A percentile compares a stretch with the other conserved stretches of the same genome.
These are phyloP conservation scores for Andrena praecox DNA, from an alignment of 2,888 invertebrate genomes.

Conservation along the genomic window DNA sequence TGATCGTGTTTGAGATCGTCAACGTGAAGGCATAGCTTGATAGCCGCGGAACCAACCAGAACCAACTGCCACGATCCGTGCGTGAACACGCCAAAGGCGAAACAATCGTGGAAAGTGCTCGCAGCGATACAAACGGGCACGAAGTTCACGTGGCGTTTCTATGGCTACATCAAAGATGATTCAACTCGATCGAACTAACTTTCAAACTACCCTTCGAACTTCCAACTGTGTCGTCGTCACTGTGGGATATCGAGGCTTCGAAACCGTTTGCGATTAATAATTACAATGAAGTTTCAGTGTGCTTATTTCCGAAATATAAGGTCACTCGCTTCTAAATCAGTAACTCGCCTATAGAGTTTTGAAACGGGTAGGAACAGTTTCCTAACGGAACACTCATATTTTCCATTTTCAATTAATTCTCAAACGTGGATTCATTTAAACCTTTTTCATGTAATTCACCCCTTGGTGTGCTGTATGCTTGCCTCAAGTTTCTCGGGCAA, in stretches of 20 bases:
- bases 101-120: constrained; percentile 41
- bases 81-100: constrained; percentile 9
- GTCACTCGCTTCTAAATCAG: no score
- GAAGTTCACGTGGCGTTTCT: constrained; percentile 72
- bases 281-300: no score
- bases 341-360: no score
- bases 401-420: no score
- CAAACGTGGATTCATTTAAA: no score
- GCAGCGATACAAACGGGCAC: constrained; percentile 34
- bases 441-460: no score
- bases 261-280: no score
- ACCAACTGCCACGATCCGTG: constrained; percentile 34
- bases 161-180: constrained; percentile 78
- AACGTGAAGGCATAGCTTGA: constrained; percentile 1
- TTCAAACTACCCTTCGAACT: constrained; percentile 49
- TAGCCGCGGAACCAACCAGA: neutral
- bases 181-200: constrained; percentile 76
- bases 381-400: no score
- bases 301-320: no score
- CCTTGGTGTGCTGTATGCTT: no score
- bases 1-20: constrained; percentile 11
- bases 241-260: neutral
- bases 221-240: neutral
- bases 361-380: no score
- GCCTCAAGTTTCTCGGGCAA: no score